These are phyloP conservation scores for Dreissena polymorpha DNA, from an alignment of 1,140 invertebrate species.

Conservation along the genomic window DNA sequence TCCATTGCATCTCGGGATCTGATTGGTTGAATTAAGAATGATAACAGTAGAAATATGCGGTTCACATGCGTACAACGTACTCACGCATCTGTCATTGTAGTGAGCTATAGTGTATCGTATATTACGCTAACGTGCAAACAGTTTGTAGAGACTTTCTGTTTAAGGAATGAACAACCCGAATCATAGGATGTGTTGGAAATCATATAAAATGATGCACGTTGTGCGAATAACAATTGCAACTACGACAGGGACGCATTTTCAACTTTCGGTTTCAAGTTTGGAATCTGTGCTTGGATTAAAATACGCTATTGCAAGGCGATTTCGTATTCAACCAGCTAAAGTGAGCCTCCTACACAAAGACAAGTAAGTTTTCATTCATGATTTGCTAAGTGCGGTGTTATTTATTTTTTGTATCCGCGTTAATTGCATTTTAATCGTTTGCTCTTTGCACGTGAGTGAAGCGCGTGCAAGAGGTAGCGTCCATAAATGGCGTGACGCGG, in stretches of 20 bases:
- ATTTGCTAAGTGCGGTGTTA: no score
- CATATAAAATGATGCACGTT: background rate
- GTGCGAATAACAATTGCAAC: conserved; percentile 25
- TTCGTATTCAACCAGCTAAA: no score
- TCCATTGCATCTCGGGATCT: no score
- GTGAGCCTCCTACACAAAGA: no score
- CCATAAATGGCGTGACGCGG: background rate
- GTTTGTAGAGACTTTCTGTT: no score
- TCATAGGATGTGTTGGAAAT: conserved; percentile 2
- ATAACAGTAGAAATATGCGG: no score
- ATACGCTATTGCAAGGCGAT: background rate
- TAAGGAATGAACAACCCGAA: no score
- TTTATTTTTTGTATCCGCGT: no score
- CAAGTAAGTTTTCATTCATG: no score
- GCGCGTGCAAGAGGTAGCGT: background rate
- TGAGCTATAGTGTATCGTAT: no score
- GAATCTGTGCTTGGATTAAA: conserved; percentile 46
- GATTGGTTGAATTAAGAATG: no score
- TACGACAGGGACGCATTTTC: conserved; percentile 3
- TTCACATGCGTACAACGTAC: background rate
- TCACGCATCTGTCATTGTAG: conserved; percentile 2
- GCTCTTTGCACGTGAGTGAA: background rate
- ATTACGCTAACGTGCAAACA: no score
- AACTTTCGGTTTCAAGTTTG: background rate
- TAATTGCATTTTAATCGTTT: background rate